Base-by-base conservation (phyloP, 2,888 invertebrate genomes). In the Leucoma salicis region DNA sequence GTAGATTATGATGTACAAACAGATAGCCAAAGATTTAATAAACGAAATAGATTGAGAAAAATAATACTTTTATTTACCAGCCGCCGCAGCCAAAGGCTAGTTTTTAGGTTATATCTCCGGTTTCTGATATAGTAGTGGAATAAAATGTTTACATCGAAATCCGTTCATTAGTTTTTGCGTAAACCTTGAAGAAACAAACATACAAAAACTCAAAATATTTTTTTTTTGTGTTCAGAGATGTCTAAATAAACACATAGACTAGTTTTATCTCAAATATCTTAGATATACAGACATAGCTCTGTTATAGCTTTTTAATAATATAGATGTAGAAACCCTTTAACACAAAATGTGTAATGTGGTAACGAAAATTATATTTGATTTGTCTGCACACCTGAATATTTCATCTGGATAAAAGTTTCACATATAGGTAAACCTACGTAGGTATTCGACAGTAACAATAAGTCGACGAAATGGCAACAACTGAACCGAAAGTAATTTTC, bases 1-100 rank as follows among this genome's bases (percentile, higher is more conserved):
- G 85, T 87, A 87, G 87, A 74, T 71, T 74, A 80, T 77, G 70
- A 73, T 87, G 86, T 88, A 88, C 85, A 87, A 83, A 86, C 73
- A 67, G 63, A 81, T 84, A 84, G 80, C 74, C 74, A 75, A 79
- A 80, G 73, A 74, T 78, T 78, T 67, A 81, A 74, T 76, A 78
- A 87, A 85, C 78, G 13, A 29, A 80, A 85, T 82, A 84, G 78
- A 81, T 76, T 70, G 74, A 74, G 72, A 60, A n/a, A n/a, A n/a
- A 51, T 46, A 28, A 48, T 38, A 21, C 45, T 53, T 54, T 65
- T 57, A 66, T 63, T 63, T 51, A 46, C 55, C 46, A n/a, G n/a
- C n/a, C n/a, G n/a, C n/a, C n/a, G n/a, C n/a, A n/a, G n/a, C n/a
- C n/a, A n/a, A n/a, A n/a, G n/a, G n/a, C n/a, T n/a, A n/a, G n/a